A percentile compares a stretch with the other conserved stretches of the same genome.
Evolutionary conservation across 2,113 vertebrate genomes (phyloP).

Genomic region (Recurvirostra avosetta): DNA sequence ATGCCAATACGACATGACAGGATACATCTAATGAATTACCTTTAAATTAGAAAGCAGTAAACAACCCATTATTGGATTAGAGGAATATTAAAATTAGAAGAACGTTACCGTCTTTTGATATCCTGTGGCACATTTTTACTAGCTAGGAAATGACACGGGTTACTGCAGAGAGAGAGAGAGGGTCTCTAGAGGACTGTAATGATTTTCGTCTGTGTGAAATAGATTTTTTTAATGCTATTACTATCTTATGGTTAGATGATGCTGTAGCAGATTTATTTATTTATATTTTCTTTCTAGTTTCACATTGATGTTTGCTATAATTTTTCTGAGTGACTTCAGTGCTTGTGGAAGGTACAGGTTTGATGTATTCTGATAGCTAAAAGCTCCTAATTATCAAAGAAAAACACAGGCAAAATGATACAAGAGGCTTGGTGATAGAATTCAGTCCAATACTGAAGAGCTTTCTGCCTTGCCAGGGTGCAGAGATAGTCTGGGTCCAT

Average conservation of each 20-base stretch:
- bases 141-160: conserved; percentile 37
- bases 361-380: not conserved
- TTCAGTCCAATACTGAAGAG: not conserved
- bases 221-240: conserved; percentile 39
- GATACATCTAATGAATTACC: conserved; percentile 59
- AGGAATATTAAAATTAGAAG: conserved; percentile 61
- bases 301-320: not conserved
- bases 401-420: not conserved
- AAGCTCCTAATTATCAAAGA: conserved; percentile 16
- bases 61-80: conserved; percentile 60
- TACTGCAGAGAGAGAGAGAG: conserved; percentile 26
- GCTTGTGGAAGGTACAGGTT: not conserved
- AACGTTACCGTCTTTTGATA: conserved; percentile 20
- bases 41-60: conserved; percentile 65
- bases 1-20: conserved; percentile 43
- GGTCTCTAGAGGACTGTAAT: conserved; percentile 41
- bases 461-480: not conserved
- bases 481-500: not conserved
- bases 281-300: not conserved
- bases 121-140: conserved; percentile 43
- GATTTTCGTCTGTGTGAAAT: conserved; percentile 56
- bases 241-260: not conserved
- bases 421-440: not conserved
- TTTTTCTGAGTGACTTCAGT: not conserved
- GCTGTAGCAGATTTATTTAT: not conserved